Percentiles rank a stretch among this genome's conserved stretches.
phyloP scores from a whole-genome alignment of 2,113 vertebrate genomes.

The Hemiscyllium ocellatum region DNA sequence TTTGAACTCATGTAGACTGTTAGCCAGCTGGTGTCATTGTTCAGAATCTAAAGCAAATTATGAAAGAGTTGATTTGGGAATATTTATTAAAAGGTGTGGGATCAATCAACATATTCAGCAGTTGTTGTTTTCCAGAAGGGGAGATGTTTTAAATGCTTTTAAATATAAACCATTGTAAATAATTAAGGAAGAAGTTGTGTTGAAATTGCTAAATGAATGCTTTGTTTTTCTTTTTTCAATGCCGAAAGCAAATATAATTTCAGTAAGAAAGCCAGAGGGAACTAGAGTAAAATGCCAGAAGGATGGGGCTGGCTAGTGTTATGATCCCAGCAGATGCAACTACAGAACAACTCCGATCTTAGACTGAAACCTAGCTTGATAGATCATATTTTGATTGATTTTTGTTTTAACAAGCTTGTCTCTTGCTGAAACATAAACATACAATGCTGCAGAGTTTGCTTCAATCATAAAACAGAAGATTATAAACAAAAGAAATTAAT shows the following conservation, averaged over 20 bases:
- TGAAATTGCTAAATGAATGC: background rate
- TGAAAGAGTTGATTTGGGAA: constrained; percentile 6
- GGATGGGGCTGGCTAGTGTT: background rate
- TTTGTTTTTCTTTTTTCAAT: background rate
- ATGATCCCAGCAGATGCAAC: too few species aligned
- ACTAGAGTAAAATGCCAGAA: background rate
- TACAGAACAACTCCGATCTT: too few species aligned
- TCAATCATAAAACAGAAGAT: too few species aligned
- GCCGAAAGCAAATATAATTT: background rate
- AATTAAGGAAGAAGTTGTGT: background rate
- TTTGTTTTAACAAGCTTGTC: too few species aligned
- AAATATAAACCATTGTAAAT: background rate
- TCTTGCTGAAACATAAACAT: too few species aligned
- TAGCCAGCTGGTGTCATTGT: background rate
- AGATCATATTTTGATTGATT: too few species aligned
- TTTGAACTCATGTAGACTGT: background rate
- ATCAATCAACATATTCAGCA: background rate
- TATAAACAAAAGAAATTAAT: too few species aligned
- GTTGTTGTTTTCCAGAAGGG: background rate
- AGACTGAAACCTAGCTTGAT: too few species aligned
- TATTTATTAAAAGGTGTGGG: background rate
- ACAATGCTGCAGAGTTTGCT: too few species aligned
- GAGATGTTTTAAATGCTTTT: background rate
- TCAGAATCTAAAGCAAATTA: background rate
- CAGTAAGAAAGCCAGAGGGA: too few species aligned